Conservation (phyloP, 2,797 vertebrate genomes). For the Bradypodion pumilum region DNA sequence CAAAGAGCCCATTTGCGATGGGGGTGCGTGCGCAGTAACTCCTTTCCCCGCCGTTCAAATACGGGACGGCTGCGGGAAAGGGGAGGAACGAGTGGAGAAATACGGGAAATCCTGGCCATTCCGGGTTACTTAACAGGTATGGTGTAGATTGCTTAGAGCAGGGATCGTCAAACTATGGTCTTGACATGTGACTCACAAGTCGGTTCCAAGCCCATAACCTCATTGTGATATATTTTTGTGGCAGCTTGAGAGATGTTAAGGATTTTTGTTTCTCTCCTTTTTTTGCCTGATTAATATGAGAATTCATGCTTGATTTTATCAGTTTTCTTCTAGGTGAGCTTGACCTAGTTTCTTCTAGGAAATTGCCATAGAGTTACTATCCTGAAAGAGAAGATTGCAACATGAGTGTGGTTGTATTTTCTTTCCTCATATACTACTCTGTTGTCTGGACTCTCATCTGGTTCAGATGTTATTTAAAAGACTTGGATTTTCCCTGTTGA, state of each 20-base stretch:
- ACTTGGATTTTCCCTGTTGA: background rate
- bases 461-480: background rate
- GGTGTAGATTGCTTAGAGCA: too few species aligned
- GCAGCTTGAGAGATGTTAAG: background rate
- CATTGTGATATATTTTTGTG: background rate
- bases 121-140: too few species aligned
- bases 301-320: background rate
- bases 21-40: too few species aligned
- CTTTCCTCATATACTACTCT: background rate
- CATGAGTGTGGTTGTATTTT: background rate
- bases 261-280: background rate
- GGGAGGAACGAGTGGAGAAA: too few species aligned
- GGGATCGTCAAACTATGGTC: too few species aligned
- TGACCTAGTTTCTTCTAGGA: background rate
- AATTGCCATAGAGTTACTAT: background rate
- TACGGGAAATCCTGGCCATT: too few species aligned
- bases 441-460: background rate
- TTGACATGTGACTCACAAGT: too few species aligned
- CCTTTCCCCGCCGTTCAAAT: too few species aligned
- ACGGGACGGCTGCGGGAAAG: too few species aligned
- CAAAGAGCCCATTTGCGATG: too few species aligned
- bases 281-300: background rate
- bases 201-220: background rate
- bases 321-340: background rate
- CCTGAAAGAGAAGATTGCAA: background rate